These are phyloP conservation scores for Zoanthus gigantus DNA, from an alignment of 92 coral and sea anemone species.

Conservation along the genomic window DNA sequence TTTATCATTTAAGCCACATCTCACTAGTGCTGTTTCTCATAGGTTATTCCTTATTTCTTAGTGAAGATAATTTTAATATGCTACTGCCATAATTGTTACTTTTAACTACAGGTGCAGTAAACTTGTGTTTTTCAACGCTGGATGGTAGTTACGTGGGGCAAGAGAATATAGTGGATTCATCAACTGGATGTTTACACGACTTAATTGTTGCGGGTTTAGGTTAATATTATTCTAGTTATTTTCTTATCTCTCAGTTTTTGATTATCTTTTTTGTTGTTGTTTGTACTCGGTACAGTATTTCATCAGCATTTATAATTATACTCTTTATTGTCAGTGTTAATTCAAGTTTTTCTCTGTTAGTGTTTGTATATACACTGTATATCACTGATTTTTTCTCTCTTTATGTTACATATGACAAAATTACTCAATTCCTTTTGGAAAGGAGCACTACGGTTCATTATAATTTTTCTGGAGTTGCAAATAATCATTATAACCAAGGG, in stretches of 20 bases:
- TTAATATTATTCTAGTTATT: constrained; percentile 25
- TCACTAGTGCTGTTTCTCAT: too few species aligned
- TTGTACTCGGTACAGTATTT: background rate
- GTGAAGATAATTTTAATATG: too few species aligned
- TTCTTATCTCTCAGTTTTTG: background rate
- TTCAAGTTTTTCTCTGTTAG: too few species aligned
- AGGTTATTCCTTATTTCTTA: too few species aligned
- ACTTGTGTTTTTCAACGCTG: constrained; percentile 89
- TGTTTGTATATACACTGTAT: too few species aligned
- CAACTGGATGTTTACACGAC: constrained; percentile 69
- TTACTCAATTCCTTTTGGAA: background rate
- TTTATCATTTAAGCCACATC: too few species aligned
- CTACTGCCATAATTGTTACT: background rate
- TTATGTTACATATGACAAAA: background rate
- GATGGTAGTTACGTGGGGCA: constrained; percentile 81
- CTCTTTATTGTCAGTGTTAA: too few species aligned
- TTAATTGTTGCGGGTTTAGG: constrained; percentile 77
- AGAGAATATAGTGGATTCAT: constrained; percentile 72
- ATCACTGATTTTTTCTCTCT: background rate
- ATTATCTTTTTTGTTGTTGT: background rate
- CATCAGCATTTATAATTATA: too few species aligned
- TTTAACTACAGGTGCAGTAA: constrained; percentile 75
- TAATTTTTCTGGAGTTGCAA: too few species aligned
- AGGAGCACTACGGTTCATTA: too few species aligned
- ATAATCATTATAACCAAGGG: too few species aligned